Evolutionary conservation across 2,113 vertebrate species (phyloP).

Genomic region (Sturnus vulgaris): DNA sequence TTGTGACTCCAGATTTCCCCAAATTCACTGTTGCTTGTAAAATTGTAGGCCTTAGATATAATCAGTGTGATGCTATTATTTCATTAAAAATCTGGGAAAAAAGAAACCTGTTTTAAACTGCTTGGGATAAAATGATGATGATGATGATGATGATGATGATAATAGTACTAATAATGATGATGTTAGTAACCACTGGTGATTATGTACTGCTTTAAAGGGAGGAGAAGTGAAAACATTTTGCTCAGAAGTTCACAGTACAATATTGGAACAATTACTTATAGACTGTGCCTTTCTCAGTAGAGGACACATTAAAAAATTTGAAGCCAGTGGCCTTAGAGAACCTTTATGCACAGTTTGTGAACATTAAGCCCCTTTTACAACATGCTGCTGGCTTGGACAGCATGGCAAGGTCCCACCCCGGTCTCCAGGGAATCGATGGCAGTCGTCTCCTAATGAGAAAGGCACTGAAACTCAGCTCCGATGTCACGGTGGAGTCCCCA

Average conservation of each 20-base stretch:
- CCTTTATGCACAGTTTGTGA: neutral
- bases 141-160: no score
- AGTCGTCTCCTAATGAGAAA: conserved; percentile 72
- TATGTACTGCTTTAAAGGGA: neutral
- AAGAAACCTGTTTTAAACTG: neutral
- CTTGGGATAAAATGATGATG: neutral
- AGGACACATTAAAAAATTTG: neutral
- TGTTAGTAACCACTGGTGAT: neutral
- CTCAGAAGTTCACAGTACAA: neutral
- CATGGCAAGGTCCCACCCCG: neutral
- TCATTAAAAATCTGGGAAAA: neutral
- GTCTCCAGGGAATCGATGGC: conserved; percentile 24
- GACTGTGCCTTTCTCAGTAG: neutral
- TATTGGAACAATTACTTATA: neutral
- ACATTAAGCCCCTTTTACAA: neutral
- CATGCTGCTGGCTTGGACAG: neutral
- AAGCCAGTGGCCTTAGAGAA: neutral
- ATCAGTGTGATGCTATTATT: neutral
- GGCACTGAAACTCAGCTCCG: conserved; percentile 61
- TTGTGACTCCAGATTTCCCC: neutral
- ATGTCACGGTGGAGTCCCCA: conserved; percentile 66
- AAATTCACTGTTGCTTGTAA: neutral
- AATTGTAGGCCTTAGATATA: neutral
- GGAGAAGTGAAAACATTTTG: neutral
- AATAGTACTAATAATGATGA: neutral